phyloP scores from a whole-genome alignment of 2,797 vertebrate genomes.

The Falco naumanni region DNA sequence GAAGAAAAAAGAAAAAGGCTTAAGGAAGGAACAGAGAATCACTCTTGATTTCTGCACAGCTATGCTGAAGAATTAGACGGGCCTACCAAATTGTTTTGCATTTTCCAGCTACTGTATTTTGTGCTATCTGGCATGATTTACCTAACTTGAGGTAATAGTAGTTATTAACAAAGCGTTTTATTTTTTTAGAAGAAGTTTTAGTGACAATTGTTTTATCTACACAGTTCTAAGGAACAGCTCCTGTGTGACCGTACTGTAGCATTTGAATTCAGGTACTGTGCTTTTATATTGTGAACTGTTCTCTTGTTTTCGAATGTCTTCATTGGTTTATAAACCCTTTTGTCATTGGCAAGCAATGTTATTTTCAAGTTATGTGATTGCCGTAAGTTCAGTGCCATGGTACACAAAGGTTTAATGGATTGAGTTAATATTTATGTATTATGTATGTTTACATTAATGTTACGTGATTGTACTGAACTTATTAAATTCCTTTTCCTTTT shows the following conservation, averaged over 20 bases:
- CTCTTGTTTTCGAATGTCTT: slow-evolving; percentile 27
- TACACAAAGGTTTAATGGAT: slow-evolving; percentile 38
- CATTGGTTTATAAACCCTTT: slow-evolving; percentile 58
- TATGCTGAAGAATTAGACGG: not conserved
- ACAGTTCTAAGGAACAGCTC: not conserved
- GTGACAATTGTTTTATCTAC: not conserved
- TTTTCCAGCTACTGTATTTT: slow-evolving; percentile 37
- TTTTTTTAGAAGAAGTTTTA: not conserved
- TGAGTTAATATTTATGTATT: slow-evolving; percentile 47
- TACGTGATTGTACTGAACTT: slow-evolving; percentile 54
- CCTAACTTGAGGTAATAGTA: not conserved
- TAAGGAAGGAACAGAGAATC: slow-evolving; percentile 66
- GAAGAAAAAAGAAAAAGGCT: slow-evolving; percentile 82
- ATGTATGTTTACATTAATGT: slow-evolving; percentile 56
- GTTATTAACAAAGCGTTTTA: slow-evolving; percentile 24
- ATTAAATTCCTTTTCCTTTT: slow-evolving; percentile 18
- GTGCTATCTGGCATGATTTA: not conserved
- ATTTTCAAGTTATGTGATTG: slow-evolving; percentile 31
- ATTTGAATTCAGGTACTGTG: not conserved
- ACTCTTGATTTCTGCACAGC: slow-evolving; percentile 45
- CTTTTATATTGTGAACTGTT: slow-evolving; percentile 30
- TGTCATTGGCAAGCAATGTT: slow-evolving; percentile 9
- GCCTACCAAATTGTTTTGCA: not conserved
- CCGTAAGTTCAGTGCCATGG: slow-evolving; percentile 75
- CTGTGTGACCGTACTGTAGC: not conserved